A percentile compares a stretch with the other conserved stretches of the same genome.
Evolutionary conservation across 2,888 invertebrate genomes (phyloP).

Genomic region (Spodoptera exigua): DNA sequence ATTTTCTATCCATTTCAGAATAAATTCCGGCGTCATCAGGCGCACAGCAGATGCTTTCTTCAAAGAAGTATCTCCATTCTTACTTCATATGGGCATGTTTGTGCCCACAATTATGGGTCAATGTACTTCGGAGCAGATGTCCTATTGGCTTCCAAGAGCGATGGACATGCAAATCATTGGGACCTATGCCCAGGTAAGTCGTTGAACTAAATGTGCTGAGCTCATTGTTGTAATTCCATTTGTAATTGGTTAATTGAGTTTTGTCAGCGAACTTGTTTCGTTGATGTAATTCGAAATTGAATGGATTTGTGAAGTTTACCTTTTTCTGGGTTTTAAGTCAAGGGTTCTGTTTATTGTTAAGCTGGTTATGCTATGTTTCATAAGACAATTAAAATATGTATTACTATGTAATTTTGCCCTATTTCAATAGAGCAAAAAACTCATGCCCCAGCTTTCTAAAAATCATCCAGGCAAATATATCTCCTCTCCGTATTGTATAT

Average conservation of each 20-base stretch:
- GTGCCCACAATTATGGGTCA: slow-evolving; percentile 96
- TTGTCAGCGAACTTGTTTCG: too few relatives aligned
- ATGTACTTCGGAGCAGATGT: slow-evolving; percentile 95
- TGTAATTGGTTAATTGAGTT: not conserved
- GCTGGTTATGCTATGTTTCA: too few relatives aligned
- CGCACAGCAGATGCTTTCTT: slow-evolving; percentile 88
- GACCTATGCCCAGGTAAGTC: slow-evolving; percentile 95
- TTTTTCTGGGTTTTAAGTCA: too few relatives aligned
- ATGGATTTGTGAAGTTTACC: too few relatives aligned
- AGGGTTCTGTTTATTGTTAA: too few relatives aligned
- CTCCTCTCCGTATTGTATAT: too few relatives aligned
- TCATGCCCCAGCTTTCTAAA: too few relatives aligned
- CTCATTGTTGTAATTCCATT: not conserved
- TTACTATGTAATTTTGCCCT: too few relatives aligned
- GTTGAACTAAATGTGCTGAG: not conserved
- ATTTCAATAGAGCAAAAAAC: too few relatives aligned
- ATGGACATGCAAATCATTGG: slow-evolving; percentile 95
- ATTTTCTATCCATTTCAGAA: slow-evolving; percentile 43
- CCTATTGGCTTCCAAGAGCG: slow-evolving; percentile 94
- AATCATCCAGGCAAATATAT: too few relatives aligned
- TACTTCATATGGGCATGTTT: slow-evolving; percentile 97
- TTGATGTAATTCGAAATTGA: too few relatives aligned
- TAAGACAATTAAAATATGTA: too few relatives aligned
- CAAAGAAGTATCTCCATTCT: slow-evolving; percentile 92
- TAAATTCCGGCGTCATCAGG: slow-evolving; percentile 66